Base-by-base conservation (phyloP, 1,140 invertebrate species). In the Macrobrachium rosenbergii region DNA sequence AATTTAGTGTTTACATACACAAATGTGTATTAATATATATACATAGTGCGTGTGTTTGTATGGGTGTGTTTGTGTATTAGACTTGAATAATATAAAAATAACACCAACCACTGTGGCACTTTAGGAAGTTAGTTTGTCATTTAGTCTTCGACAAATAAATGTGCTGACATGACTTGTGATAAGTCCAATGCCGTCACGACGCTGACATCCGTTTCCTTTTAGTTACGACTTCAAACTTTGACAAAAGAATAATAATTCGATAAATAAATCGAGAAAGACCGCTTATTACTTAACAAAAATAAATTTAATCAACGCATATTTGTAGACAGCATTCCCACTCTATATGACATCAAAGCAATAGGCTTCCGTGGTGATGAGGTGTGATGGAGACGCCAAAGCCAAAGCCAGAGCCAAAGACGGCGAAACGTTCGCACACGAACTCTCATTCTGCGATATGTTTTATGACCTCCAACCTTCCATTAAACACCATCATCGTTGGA, bases 381-480 rank as follows among this genome's bases (percentile, higher is more conserved):
- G 59, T 23, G 21, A 19, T 19, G 23, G 45, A 67, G 23, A 58
- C 5, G 75, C 5, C 3, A 21, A 82, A 23, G 63, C n/a, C 64
- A 63, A 87, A 82, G 85, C n/a, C 85, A 21, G 75, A 87, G 85
- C 78, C 85, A 37, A 28, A 72, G 83, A n/a, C 77, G 21, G 21
- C 21, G 23, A 60, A 21, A 62, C 67, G 69, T 76, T 64, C 52
- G 85, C 37, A 59, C 85, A 87, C 85, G 85, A 87, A 87, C 85
- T 80, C 62, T 79, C 85, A 87, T 87, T 87, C 85, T 87, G 78
- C 64, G 85, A 87, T 87, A 82, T 81, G 85, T 87, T 87, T 87
- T 87, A 87, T 77, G 85, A 69, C 85, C 79, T 59, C 69, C 79
- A 67, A 87, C 85, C 85, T 79, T 59, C 85, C 79, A 87, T 87